Percentiles rank a stretch among this genome's conserved stretches.
phyloP scores from a whole-genome alignment of 2,888 invertebrate genomes.

The Mycogona germanica region DNA sequence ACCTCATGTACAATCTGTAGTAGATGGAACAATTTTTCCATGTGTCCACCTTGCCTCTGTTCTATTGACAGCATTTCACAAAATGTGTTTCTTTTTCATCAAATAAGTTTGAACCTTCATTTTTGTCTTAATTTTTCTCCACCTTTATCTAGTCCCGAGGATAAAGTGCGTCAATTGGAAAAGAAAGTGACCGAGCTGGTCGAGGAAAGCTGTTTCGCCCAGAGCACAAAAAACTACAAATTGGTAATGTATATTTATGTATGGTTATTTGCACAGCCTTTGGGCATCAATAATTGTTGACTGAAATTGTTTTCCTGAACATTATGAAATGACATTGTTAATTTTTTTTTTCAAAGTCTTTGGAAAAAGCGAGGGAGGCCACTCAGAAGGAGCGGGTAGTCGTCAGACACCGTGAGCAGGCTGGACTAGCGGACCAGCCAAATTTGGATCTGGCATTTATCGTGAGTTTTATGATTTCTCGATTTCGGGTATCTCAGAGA shows the following conservation, averaged over 20 bases:
- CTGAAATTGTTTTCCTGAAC: neutral
- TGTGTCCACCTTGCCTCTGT: conserved; percentile 7
- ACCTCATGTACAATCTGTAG: too few relatives aligned
- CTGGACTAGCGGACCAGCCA: conserved; percentile 74
- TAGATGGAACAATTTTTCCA: too few relatives aligned
- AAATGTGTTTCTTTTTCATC: conserved; percentile 7
- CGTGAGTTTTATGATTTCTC: conserved; percentile 40
- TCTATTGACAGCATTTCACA: conserved; percentile 11
- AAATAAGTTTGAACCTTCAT: neutral
- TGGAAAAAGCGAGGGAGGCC: conserved; percentile 93
- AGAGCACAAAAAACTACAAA: conserved; percentile 47
- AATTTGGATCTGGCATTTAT: conserved; percentile 93
- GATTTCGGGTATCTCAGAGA: neutral
- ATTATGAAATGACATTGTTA: neutral
- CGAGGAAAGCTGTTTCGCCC: conserved; percentile 73
- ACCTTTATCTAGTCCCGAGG: conserved; percentile 58
- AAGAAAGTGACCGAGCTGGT: conserved; percentile 74
- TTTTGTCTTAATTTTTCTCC: conserved; percentile 5
- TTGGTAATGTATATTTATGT: conserved; percentile 31
- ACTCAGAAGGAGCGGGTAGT: conserved; percentile 82
- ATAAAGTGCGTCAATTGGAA: conserved; percentile 80
- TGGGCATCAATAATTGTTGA: neutral
- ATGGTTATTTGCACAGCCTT: neutral
- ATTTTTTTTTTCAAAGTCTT: conserved; percentile 38
- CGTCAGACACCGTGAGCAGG: conserved; percentile 82